Base-by-base conservation (phyloP, 2,888 invertebrate species). In the Dorcus parallelipipedus region DNA sequence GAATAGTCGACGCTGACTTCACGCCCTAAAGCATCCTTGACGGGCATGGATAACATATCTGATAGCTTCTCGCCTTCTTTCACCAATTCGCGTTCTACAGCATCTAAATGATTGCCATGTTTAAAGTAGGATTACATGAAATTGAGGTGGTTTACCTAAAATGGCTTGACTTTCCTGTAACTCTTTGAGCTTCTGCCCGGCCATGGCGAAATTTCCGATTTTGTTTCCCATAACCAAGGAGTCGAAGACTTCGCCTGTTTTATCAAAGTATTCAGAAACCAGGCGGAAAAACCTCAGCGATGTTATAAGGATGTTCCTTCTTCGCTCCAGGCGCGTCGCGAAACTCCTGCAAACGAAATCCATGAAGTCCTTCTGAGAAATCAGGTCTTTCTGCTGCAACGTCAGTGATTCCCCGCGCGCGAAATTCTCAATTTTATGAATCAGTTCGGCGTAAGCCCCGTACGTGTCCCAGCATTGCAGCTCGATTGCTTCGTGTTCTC, bases 301-400 rank as follows among this genome's bases (percentile, higher is more conserved):
- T 9, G 88, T 89, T 62, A 89, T 88, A 40, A 91, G 78, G 47
- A 91, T 82, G 71, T 89, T 90, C 58, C 90, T 80, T 42, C 92
- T 78, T 42, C 88, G 81, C 71, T 91, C 90, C 55, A 91, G 79
- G 9, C 91, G 80, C 38, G 85, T 84, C 0, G 90, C 90, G 72
- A 91, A 91, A 69, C 88, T 89, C 57, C 89, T 83, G 68, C 89
- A 90, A 0, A 91, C 87, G 60, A 89, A 90, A 77, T 91, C 89
- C 89, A 92, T 91, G 73, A 91, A 91, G 71, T 91, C 90, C 61
- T 87, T 82, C 69, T 90, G 89, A 1, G 89, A 86, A 60, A 85
- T 79, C 49, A 92, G 77, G 74, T 90, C 89, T 69, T 82, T 83
- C 45, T 82, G 82, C 45, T 79, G 78, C 38, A 69, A 60, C 7